Evolutionary conservation across 2,888 invertebrate genomes (phyloP).

Genomic region (Neria commutata): DNA sequence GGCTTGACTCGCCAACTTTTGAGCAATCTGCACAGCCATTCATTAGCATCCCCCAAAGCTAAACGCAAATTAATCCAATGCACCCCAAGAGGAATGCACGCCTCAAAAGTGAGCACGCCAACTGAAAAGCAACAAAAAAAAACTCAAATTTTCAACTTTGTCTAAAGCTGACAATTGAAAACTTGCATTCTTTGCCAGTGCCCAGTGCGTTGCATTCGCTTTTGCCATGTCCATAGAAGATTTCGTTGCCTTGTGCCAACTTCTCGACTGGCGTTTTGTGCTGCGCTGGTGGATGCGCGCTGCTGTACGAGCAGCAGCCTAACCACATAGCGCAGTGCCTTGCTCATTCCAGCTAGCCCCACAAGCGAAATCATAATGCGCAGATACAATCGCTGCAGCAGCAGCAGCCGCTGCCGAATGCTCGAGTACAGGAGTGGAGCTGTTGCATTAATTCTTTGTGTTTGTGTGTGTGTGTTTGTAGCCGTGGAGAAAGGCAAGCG

Average conservation of each 20-base stretch:
- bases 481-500: not conserved
- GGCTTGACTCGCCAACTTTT: no score
- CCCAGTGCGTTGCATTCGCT: no score
- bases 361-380: slow-evolving; percentile 36
- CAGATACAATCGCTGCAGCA: slow-evolving; percentile 27
- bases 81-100: slow-evolving; percentile 30
- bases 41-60: slow-evolving; percentile 38
- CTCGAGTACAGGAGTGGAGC: not conserved
- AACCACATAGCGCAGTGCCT: not conserved
- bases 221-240: no score
- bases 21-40: slow-evolving; percentile 27
- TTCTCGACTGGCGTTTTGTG: not conserved
- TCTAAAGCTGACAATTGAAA: slow-evolving; percentile 30
- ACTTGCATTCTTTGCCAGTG: no score
- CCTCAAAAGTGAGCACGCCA: slow-evolving; percentile 28
- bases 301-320: slow-evolving; percentile 1
- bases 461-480: no score
- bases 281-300: not conserved
- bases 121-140: slow-evolving; percentile 1
- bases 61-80: slow-evolving; percentile 1
- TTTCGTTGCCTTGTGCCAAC: slow-evolving; percentile 7
- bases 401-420: not conserved
- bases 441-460: no score
- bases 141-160: slow-evolving; percentile 21
- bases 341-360: slow-evolving; percentile 10